Evolutionary conservation across 2,797 vertebrate genomes (phyloP), one percentile per base, ranked within the genome.

Genomic region (Sternarchorhynchus goeldii): DNA sequence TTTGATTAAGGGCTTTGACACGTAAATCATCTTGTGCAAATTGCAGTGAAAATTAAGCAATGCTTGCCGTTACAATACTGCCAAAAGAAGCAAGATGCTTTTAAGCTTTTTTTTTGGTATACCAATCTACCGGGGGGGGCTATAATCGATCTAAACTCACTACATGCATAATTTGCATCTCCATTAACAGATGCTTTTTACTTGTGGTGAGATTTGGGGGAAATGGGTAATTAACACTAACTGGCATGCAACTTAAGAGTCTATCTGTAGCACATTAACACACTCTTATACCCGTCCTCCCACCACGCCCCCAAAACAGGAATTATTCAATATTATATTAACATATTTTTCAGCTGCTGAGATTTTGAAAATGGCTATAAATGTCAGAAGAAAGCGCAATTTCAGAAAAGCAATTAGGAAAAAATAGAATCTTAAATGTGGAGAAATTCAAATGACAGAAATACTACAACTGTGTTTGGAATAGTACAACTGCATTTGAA

Each of bases 161-260:
- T 34, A 62, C 36, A 20, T 18, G 59, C 45, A n/a, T 77, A 73
- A 79, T 83, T 75, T 72, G 65, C 72, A 74, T 79, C 70, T 82
- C 79, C 75, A 82, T 86, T 85, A 85, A 80, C 71, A 58, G 72
- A 71, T 77, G 73, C 59, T 75, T 76, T 80, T 83, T 73, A 78
- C 72, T 81, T 76, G 25, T 17, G 56, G 58, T 7, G 55, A 75
- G 45, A 71, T 81, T 73, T 58, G 65, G 62, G 8, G 60, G 29
- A 58, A 41, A 25, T 31, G 75, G 66, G 73, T 86, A 83, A 87
- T 85, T 86, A 85, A 80, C 76, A 85, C 82, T 73, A 85, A 82
- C 78, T 80, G 73, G 71, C 78, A 79, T 71, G 71, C 72, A 84
- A 81, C 65, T 81, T 71, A 79, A 74, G 32, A 74, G 79, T 84